phyloP scores from a whole-genome alignment of 2,113 vertebrate species.

The Eurystomus gularis region DNA sequence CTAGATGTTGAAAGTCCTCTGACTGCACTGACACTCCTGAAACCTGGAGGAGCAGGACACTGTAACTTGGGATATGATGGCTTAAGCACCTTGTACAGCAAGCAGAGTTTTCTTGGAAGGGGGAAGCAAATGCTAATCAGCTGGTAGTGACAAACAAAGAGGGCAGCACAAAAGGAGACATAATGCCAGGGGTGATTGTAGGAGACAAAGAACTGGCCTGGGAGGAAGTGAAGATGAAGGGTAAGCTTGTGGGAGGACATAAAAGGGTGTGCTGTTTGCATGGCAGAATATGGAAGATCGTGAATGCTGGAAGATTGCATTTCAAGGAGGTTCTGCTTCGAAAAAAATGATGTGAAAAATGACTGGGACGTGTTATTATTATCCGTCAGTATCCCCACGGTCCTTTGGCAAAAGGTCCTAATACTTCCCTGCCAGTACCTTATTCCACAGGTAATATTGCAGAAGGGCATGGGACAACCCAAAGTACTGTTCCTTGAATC shows the following conservation, averaged over 20 bases:
- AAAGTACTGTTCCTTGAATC: background rate
- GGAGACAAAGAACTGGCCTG: constrained; percentile 19
- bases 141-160: background rate
- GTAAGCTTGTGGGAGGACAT: background rate
- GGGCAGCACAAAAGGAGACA: background rate
- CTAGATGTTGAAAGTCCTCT: background rate
- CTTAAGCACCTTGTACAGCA: background rate
- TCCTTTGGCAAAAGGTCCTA: background rate
- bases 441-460: background rate
- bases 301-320: background rate
- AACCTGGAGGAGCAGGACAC: background rate
- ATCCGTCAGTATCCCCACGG: background rate
- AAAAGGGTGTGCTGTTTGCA: constrained; percentile 36
- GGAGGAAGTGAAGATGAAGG: constrained; percentile 21
- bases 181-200: background rate
- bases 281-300: background rate
- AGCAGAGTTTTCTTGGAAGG: background rate
- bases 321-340: background rate
- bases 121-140: background rate
- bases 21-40: background rate
- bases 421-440: background rate
- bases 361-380: background rate
- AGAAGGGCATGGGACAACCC: background rate
- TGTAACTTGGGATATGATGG: background rate
- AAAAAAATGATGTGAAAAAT: background rate